A percentile compares a stretch with the other conserved stretches of the same genome.
Conservation (phyloP, 2,888 invertebrate species). For the Cryptocheilus praepositus region DNA sequence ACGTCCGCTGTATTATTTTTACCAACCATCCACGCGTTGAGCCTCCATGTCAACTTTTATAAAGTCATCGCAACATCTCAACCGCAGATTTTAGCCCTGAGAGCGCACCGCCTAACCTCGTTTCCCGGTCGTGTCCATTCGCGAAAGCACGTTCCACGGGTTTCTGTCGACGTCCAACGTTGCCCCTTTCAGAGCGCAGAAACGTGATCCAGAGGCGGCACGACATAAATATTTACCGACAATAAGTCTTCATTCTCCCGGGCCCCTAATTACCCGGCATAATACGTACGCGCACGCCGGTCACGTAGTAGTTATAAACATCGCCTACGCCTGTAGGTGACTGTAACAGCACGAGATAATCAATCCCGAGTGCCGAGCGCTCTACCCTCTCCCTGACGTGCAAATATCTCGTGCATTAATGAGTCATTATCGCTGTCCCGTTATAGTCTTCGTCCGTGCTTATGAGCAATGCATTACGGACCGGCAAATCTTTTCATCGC, state of each 20-base stretch:
- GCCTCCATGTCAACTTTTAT: no score
- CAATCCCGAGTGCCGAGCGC: slow-evolving; percentile 47
- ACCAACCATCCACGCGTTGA: no score
- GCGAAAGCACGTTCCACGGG: no score
- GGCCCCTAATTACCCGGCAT: slow-evolving; percentile 47
- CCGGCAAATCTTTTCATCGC: slow-evolving; percentile 55
- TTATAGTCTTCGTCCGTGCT: slow-evolving; percentile 55
- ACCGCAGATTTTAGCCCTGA: no score
- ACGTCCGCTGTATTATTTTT: no score
- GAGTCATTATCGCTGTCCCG: slow-evolving; percentile 58
- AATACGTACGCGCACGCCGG: slow-evolving; percentile 43
- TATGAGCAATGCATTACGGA: slow-evolving; percentile 46
- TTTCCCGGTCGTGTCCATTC: no score
- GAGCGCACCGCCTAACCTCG: no score
- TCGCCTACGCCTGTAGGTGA: slow-evolving; percentile 56
- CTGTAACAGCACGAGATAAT: slow-evolving; percentile 58
- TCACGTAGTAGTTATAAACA: slow-evolving; percentile 56
- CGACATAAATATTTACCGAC: slow-evolving; percentile 53
- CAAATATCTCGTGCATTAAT: slow-evolving; percentile 59
- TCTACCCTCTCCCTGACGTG: slow-evolving; percentile 30
- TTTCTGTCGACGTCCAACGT: no score
- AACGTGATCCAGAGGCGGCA: slow-evolving; percentile 41
- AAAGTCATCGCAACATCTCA: no score
- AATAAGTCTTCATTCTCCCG: slow-evolving; percentile 51
- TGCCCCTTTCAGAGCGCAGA: neutral